Evolutionary conservation across 2,113 vertebrate genomes (phyloP).

Genomic region (Pungitius pungitius): DNA sequence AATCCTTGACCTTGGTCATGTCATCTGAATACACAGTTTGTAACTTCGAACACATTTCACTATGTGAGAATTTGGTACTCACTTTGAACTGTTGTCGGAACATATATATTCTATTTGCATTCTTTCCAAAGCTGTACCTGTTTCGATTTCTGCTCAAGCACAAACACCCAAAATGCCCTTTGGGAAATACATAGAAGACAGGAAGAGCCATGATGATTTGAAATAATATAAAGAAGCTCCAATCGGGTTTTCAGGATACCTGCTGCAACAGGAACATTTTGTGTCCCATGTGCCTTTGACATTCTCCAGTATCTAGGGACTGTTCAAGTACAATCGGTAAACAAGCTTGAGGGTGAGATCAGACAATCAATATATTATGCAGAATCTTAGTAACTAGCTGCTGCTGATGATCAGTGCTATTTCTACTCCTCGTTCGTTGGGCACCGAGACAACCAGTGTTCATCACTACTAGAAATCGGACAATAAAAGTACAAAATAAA

Average conservation of each 20-base stretch:
- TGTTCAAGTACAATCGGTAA: conserved; percentile 11
- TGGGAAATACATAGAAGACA: conserved; percentile 46
- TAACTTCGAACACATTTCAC: conserved; percentile 2
- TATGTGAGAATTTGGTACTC: conserved; percentile 17
- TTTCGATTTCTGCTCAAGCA: conserved; percentile 13
- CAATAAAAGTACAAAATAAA: not conserved
- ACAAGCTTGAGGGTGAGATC: not conserved
- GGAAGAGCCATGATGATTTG: conserved; percentile 41
- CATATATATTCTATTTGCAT: not conserved
- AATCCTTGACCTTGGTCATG: conserved; percentile 28
- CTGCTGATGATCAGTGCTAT: not conserved
- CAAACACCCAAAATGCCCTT: conserved; percentile 27
- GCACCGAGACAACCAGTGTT: not conserved
- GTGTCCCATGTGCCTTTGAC: conserved; percentile 13
- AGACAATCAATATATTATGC: not conserved
- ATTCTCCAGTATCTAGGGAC: conserved; percentile 3
- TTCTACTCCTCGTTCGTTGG: not conserved
- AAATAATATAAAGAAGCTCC: conserved; percentile 25
- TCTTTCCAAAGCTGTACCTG: conserved; percentile 14
- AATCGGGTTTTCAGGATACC: conserved; percentile 27
- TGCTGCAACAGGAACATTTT: conserved; percentile 21
- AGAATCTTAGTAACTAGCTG: not conserved
- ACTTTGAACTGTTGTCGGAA: conserved; percentile 40
- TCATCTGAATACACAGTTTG: conserved; percentile 3
- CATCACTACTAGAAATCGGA: not conserved